Evolutionary conservation across 2,888 invertebrate species (phyloP), one percentile per base, ranked within the genome.

Genomic region (Thereva nobilitata): DNA sequence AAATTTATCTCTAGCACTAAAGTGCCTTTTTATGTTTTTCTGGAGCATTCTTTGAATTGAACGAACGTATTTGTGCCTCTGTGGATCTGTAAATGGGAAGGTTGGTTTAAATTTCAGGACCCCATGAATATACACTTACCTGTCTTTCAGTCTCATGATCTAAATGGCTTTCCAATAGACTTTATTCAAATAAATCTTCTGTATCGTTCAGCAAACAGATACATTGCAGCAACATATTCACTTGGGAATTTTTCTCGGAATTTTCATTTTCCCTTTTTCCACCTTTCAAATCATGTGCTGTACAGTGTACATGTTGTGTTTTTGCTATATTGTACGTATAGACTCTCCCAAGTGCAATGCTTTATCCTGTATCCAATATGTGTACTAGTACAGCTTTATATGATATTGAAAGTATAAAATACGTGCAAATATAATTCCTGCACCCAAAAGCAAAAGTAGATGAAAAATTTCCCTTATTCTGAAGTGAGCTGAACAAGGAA

Each of bases 21-120:
- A 63, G 63, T 63, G 63, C 52, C 63, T 63, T 63, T 63, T 63
- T 63, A 52, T 52, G 63, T 63, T 63, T 59, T 59, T 49, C 47
- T 59, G 10, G 59, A 45, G 3, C 49, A 38, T 49, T 59, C 38
- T 47, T 38, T 9, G 49, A 49, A 49, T 59, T 57, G 45, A 7
- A 34, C 59, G 37, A 38, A 38, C 49, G 59, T 59, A 47, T 59
- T 59, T 47, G 45, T 47, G 49, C 49, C 59, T 47, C 59, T 34
- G 34, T 56, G 44, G 23, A 59, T 38, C 38, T 4, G n/a, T 7
- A 59, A 38, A 59, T 38, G 47, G 10, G 42, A 34, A 45, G 47
- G 37, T 47, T 37, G 9, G 59, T 59, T 59, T 10, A 52, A 52
- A 52, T 34, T 52, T 47, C 45, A n/a, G 10, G n/a, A 59, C 8